phyloP scores from a whole-genome alignment of 2,113 vertebrate genomes.

The Crotalus helleri region DNA sequence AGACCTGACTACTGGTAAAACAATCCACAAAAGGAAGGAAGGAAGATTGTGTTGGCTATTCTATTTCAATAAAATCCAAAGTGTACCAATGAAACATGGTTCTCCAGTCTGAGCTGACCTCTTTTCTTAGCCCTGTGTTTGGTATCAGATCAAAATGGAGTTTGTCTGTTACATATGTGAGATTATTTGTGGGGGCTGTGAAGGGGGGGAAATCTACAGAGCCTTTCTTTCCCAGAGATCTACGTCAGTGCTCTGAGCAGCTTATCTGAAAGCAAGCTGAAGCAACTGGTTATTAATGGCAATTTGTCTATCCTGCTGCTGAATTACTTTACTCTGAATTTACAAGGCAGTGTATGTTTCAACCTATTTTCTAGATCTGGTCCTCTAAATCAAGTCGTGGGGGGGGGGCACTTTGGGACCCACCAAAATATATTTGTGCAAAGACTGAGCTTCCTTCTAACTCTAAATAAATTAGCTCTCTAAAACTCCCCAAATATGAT shows the following conservation, averaged over 20 bases:
- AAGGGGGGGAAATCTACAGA: slow-evolving; percentile 52
- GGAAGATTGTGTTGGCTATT: rapidly evolving
- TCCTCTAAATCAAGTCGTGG: background rate
- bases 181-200: slow-evolving; percentile 64
- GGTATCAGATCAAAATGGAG: slow-evolving; percentile 53
- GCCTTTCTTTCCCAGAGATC: slow-evolving; percentile 61
- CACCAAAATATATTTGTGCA: background rate
- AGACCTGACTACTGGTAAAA: slow-evolving; percentile 30
- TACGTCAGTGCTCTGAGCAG: slow-evolving; percentile 72
- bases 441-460: background rate
- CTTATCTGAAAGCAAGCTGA: slow-evolving; percentile 74
- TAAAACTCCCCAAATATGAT: background rate
- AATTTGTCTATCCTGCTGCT: slow-evolving; percentile 52
- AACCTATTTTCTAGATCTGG: background rate
- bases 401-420: background rate
- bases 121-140: slow-evolving; percentile 10
- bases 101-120: background rate
- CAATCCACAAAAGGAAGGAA: background rate
- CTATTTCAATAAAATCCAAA: slow-evolving; percentile 29
- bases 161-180: slow-evolving; percentile 48
- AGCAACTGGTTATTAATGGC: slow-evolving; percentile 49
- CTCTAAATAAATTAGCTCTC: background rate
- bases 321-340: slow-evolving; percentile 37
- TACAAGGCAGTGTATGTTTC: background rate
- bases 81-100: slow-evolving; percentile 1